phyloP scores from a whole-genome alignment of 2,888 invertebrate genomes.

The Synanthedon formicaeformis region DNA sequence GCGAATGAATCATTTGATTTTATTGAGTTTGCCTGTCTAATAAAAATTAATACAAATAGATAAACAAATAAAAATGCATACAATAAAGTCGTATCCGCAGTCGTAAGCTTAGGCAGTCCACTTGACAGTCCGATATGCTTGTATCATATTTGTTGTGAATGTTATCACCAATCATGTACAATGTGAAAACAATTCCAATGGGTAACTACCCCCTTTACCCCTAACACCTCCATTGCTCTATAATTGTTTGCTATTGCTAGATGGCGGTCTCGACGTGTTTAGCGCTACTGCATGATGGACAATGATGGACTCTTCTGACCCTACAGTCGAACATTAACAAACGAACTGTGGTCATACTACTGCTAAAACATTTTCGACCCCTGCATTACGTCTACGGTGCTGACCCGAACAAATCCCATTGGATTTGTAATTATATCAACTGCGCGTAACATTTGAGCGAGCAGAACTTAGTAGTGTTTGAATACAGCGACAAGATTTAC shows the following conservation, averaged over 20 bases:
- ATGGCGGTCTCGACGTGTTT: conserved; percentile 50
- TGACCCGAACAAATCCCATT: conserved; percentile 52
- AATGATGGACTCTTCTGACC: conserved; percentile 34
- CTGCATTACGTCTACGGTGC: conserved; percentile 43
- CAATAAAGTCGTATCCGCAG: too few relatives aligned
- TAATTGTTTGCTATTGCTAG: conserved; percentile 13
- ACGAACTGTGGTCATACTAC: conserved; percentile 26
- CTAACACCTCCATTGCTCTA: neutral
- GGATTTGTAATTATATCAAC: conserved; percentile 68
- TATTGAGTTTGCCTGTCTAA: too few relatives aligned
- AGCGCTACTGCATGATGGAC: conserved; percentile 41
- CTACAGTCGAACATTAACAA: conserved; percentile 25
- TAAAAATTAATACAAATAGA: too few relatives aligned
- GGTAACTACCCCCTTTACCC: too few relatives aligned
- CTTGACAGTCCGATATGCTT: too few relatives aligned
- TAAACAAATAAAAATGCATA: too few relatives aligned
- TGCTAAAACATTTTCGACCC: conserved; percentile 39
- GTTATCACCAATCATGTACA: too few relatives aligned
- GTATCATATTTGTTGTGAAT: too few relatives aligned
- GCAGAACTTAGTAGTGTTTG: conserved; percentile 69
- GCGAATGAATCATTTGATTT: too few relatives aligned
- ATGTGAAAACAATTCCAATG: too few relatives aligned
- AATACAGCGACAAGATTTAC: conserved; percentile 63
- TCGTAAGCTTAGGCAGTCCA: too few relatives aligned
- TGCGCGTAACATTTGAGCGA: conserved; percentile 57